phyloP scores from a whole-genome alignment of 2,113 vertebrate species.

The Amia ocellicauda region DNA sequence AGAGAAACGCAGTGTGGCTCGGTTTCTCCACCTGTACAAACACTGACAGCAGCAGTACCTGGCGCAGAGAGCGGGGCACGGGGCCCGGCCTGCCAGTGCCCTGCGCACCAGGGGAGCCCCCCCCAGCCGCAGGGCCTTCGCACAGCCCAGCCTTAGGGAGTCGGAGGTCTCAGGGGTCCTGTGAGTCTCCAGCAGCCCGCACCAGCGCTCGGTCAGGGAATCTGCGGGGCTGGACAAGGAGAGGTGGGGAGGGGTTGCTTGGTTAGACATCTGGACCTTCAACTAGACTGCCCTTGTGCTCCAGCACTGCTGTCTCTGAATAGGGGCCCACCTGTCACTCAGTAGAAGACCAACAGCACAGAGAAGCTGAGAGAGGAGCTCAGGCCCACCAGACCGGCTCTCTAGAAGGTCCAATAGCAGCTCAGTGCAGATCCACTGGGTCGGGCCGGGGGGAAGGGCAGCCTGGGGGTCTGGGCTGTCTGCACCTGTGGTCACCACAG shows the following conservation, averaged over 20 bases:
- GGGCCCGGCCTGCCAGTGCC: slow-evolving; percentile 2
- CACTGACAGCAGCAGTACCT: slow-evolving; percentile 51
- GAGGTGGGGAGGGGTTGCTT: neutral
- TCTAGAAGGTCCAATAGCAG: slow-evolving; percentile 65
- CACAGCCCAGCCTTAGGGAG: slow-evolving; percentile 67
- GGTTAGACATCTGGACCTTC: no score
- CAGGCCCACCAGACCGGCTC: slow-evolving; percentile 57
- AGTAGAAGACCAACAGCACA: slow-evolving; percentile 68
- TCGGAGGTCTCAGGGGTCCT: slow-evolving; percentile 48
- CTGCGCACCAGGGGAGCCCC: slow-evolving; percentile 46
- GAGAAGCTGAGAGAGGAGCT: slow-evolving; percentile 61
- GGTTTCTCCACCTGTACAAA: neutral
- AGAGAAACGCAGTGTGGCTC: neutral
- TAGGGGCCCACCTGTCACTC: slow-evolving; percentile 26
- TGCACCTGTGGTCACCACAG: slow-evolving; percentile 36
- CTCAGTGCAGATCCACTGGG: slow-evolving; percentile 53
- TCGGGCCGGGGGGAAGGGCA: slow-evolving; percentile 1
- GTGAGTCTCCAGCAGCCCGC: slow-evolving; percentile 54
- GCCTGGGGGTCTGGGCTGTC: slow-evolving; percentile 10
- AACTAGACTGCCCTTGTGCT: no score
- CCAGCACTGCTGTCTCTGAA: no score
- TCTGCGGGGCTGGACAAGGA: slow-evolving; percentile 40
- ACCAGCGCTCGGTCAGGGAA: slow-evolving; percentile 57
- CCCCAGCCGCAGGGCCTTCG: slow-evolving; percentile 56
- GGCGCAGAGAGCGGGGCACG: slow-evolving; percentile 38